Evolutionary conservation across 2,797 vertebrate genomes (phyloP).

Genomic region (Sebastes itinus): DNA sequence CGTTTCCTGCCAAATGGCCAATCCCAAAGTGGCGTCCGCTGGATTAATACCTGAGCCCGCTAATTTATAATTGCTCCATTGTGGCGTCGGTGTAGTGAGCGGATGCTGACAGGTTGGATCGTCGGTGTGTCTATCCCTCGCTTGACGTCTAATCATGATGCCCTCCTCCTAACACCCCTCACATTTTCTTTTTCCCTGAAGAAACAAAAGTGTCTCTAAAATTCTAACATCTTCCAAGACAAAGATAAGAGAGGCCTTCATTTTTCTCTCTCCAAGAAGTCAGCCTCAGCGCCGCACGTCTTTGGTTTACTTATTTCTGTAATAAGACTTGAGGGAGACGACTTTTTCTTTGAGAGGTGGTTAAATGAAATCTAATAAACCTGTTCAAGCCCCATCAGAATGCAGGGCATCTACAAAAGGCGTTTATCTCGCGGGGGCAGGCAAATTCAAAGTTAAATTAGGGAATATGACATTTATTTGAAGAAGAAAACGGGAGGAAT

Average conservation of each 20-base stretch:
- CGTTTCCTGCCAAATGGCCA: constrained; percentile 65
- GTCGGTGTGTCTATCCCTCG: constrained; percentile 3
- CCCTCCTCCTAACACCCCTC: neutral
- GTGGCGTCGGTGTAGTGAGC: constrained; percentile 46
- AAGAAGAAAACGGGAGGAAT: constrained; percentile 24
- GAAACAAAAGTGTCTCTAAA: constrained; percentile 12
- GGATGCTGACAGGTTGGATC: constrained; percentile 53
- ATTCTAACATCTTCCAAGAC: neutral
- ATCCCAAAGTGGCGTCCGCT: constrained; percentile 69
- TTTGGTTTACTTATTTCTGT: constrained; percentile 33
- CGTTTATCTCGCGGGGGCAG: constrained; percentile 31
- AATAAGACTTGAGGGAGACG: constrained; percentile 33
- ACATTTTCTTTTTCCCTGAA: neutral
- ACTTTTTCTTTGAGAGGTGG: constrained; percentile 26
- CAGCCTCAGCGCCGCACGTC: neutral
- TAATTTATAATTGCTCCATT: constrained; percentile 75
- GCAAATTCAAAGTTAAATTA: constrained; percentile 44
- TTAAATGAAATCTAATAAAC: constrained; percentile 44
- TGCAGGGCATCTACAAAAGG: constrained; percentile 21
- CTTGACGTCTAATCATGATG: constrained; percentile 32
- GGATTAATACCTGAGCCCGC: constrained; percentile 74
- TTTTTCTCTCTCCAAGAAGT: constrained; percentile 1
- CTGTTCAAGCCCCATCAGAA: constrained; percentile 42
- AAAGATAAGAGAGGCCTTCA: constrained; percentile 32
- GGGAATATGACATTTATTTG: constrained; percentile 48